Percentiles rank a stretch among this genome's conserved stretches.
These are phyloP conservation scores for Ichneumon xanthorius DNA, from an alignment of 2,888 invertebrate genomes.

Conservation along the genomic window DNA sequence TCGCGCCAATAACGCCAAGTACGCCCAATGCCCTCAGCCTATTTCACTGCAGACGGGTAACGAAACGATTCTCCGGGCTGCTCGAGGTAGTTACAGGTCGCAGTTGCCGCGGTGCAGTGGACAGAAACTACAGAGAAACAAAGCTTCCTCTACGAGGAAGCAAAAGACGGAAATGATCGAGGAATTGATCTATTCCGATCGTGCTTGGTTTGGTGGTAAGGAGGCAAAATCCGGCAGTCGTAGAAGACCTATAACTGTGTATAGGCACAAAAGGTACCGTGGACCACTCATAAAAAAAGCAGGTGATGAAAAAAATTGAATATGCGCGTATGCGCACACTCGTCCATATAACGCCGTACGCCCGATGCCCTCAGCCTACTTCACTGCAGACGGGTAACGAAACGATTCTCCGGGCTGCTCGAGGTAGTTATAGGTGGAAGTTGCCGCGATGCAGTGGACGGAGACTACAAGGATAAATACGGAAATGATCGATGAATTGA, in stretches of 20 bases:
- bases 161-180: no score
- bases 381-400: conserved; percentile 70
- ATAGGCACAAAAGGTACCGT: no score
- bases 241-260: no score
- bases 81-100: conserved; percentile 45
- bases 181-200: no score
- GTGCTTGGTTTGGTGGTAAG: not conserved
- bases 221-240: no score
- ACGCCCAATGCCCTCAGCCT: conserved; percentile 72
- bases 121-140: not conserved
- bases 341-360: conserved; percentile 15
- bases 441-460: not conserved
- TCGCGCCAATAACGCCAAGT: conserved; percentile 29
- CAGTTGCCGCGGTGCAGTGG: conserved; percentile 1
- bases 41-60: conserved; percentile 72
- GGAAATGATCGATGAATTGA: not conserved
- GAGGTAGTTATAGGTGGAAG: conserved; percentile 42
- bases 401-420: conserved; percentile 62
- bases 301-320: no score
- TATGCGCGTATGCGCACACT: no score
- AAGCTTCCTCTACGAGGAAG: no score
- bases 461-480: no score
- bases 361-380: conserved; percentile 75
- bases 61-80: conserved; percentile 67
- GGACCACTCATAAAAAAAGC: no score